Evolutionary conservation across 1,140 invertebrate species (phyloP).

Genomic region (Lepidotrigona ventralis): DNA sequence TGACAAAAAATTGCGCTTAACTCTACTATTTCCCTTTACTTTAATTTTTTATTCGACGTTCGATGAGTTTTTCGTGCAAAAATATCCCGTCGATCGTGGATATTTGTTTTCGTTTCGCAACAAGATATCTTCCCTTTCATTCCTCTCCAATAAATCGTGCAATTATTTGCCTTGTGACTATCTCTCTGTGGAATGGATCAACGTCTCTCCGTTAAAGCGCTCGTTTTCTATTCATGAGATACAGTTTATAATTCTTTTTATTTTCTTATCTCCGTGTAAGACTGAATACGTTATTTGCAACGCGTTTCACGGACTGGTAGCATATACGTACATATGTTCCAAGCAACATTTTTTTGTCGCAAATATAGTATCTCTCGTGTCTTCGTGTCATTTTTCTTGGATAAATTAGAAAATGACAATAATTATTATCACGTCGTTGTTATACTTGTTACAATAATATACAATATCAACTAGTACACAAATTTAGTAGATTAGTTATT

Average conservation of each 20-base stretch:
- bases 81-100: neutral
- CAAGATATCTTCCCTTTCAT: neutral
- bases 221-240: constrained; percentile 22
- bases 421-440: neutral
- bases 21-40: neutral
- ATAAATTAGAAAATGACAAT: neutral
- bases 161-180: constrained; percentile 17
- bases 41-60: neutral
- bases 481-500: neutral
- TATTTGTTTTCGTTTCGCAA: constrained; percentile 18
- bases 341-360: neutral
- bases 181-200: neutral
- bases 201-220: constrained; percentile 17
- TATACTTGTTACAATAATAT: neutral
- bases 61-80: neutral
- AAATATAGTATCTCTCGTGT: neutral
- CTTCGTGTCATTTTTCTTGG: too few species aligned
- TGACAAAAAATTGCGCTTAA: neutral
- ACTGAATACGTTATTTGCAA: neutral
- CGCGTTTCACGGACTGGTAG: constrained; percentile 6
- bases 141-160: constrained; percentile 18
- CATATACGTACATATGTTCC: neutral
- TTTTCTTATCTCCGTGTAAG: neutral
- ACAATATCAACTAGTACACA: too few species aligned
- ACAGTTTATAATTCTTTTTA: constrained; percentile 15